Evolutionary conservation across 2,888 invertebrate species (phyloP), one percentile per base, ranked within the genome.

Genomic region (Cheilosia pagana): DNA sequence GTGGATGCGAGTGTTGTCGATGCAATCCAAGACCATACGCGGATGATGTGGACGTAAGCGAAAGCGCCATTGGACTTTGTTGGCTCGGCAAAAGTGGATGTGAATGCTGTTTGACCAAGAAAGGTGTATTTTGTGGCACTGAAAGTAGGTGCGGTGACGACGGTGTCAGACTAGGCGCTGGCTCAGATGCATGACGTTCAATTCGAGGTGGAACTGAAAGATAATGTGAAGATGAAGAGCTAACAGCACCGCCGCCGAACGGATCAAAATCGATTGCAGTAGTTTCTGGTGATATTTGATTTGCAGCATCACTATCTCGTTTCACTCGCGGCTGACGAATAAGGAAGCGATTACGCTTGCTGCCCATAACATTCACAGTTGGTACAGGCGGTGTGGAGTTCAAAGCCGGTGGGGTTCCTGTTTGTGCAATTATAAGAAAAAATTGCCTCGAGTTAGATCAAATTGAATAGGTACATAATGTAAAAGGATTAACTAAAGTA

Each of bases 311-410:
- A 86, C 93, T 93, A 87, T 95, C 95, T 63, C 94, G 93, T 89
- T 95, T 95, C 72, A 95, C 93, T 55, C 95, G 92, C 19, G 94
- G 94, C 88, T 95, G 95, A 48, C 95, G 93, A 90, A 94, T 95
- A 55, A 95, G 91, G 76, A 94, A 93, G 48, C 95, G 93, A 82
- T 94, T 94, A 74, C 95, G 92, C 90, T 94, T 95, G 14, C 93
- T 93, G 53, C 94, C 94, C 92, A 94, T 93, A 55, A 78, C 67
- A 21, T 86, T 87, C 48, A 88, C 87, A 78, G 89, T 87, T 62
- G 86, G 79, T 21, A 71, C 12, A 21, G 71, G 39, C 59, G 67
- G 60, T 83, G 65, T 4, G 81, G 87, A 59, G 77, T 83, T 72
- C 81, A 86, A 23, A 50, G 78, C 60, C 55, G 86, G 72, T 50